Conservation (phyloP, 2,797 vertebrate species). For the Sphenodon punctatus region DNA sequence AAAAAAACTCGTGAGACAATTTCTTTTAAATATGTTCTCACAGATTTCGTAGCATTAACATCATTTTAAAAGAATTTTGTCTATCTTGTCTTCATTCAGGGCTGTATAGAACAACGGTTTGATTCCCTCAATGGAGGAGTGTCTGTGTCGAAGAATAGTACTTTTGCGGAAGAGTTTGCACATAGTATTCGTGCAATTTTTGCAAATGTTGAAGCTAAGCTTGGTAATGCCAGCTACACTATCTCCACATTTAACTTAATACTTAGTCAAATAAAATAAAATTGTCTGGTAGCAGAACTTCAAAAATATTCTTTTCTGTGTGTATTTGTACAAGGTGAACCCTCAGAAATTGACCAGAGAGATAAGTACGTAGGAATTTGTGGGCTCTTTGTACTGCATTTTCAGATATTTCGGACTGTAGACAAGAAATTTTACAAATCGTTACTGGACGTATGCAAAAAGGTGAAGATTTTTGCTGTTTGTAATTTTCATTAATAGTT, state of each 20-base stretch:
- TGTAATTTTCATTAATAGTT: slow-evolving; percentile 29
- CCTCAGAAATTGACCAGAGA: slow-evolving; percentile 97
- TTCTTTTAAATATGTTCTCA: background rate
- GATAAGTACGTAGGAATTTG: slow-evolving; percentile 93
- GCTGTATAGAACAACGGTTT: slow-evolving; percentile 96
- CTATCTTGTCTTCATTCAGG: slow-evolving; percentile 70
- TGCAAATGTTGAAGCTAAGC: slow-evolving; percentile 90
- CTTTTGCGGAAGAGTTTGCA: slow-evolving; percentile 95
- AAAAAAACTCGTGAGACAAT: background rate
- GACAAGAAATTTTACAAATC: slow-evolving; percentile 97
- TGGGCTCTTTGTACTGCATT: slow-evolving; percentile 93
- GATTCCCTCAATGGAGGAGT: slow-evolving; percentile 89
- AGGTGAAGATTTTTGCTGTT: slow-evolving; percentile 77
- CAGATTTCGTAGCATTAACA: background rate
- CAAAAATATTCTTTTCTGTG: background rate
- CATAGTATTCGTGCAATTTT: slow-evolving; percentile 92
- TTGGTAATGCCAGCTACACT: slow-evolving; percentile 80
- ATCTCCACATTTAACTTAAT: background rate
- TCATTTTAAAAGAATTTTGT: slow-evolving; percentile 2
- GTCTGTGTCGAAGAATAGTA: slow-evolving; percentile 90
- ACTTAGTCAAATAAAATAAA: too few species aligned
- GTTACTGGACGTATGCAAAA: slow-evolving; percentile 94
- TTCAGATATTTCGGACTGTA: slow-evolving; percentile 94
- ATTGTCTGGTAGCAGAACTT: slow-evolving; percentile 20
- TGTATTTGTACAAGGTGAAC: slow-evolving; percentile 84